phyloP scores from a whole-genome alignment of 2,888 invertebrate genomes.

The Melanostoma scalare region DNA sequence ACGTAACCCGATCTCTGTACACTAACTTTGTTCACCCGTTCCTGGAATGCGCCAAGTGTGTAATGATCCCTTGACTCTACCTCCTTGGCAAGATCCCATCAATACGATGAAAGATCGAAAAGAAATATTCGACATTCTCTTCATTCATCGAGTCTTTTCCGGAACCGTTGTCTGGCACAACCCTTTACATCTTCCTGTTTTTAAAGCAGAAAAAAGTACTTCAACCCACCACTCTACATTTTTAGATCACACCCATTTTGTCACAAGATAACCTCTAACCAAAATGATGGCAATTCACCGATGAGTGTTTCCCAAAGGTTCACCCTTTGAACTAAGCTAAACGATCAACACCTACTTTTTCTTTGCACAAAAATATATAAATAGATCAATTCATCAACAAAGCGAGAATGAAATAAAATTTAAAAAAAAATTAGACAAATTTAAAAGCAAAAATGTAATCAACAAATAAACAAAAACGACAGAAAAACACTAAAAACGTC shows the following conservation, averaged over 20 bases:
- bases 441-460: constrained; percentile 13
- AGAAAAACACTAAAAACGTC: constrained; percentile 63
- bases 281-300: neutral
- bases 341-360: constrained; percentile 11
- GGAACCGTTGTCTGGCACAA: too few species aligned
- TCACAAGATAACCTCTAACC: neutral
- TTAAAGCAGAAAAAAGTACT: too few species aligned
- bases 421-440: constrained; percentile 1
- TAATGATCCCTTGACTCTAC: too few species aligned
- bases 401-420: constrained; percentile 19
- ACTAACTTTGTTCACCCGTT: too few species aligned
- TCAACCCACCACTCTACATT: too few species aligned
- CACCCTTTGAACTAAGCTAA: constrained; percentile 23
- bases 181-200: too few species aligned
- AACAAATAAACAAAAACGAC: constrained; percentile 19
- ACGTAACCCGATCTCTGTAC: too few species aligned
- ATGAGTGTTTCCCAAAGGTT: constrained; percentile 6
- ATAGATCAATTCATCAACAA: constrained; percentile 20
- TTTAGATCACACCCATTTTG: neutral
- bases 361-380: constrained; percentile 1
- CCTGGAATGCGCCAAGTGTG: too few species aligned
- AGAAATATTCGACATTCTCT: too few species aligned
- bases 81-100: too few species aligned
- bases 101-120: too few species aligned
- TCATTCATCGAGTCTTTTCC: too few species aligned